Base-by-base conservation (phyloP, 2,888 invertebrate species). In the Cryptus viduatorius region DNA sequence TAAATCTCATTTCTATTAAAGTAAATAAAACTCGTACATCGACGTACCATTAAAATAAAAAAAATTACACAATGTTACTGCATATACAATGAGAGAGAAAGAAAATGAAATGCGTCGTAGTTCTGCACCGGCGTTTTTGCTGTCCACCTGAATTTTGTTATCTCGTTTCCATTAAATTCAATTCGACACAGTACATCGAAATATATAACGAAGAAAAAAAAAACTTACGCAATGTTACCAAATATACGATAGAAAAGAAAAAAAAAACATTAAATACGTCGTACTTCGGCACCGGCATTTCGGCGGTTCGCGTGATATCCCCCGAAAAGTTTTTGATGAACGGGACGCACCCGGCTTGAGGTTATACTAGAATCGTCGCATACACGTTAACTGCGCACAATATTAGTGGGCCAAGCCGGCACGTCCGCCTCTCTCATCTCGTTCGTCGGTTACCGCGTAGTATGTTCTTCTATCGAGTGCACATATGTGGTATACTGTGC, bases 321-420 rank as follows among this genome's bases (percentile, higher is more conserved):
- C 71, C 46, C 31, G 19, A 48, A 61, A 64, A 37, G 53, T 68
- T 61, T 61, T 73, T 78, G 24, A 69, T 69, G 48, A 64, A 64
- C 56, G 69, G 37, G 37, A 37, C 24, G 37, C 29, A 24, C 29
- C 31, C 10, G 16, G 14, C 61, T 42, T 59, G 77, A n/a, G 16
- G 59, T 50, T 24, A 56, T 44, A 75, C 24, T 10, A 64, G 48
- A 78, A 78, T 65, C 79, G 79, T 76, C 75, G n/a, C 72, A 61
- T 16, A 16, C 24, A 68, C 61, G 68, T 24, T 81, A 79, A 81
- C 81, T 81, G 78, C 78, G 84, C 78, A 81, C 44, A 68, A 84
- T 64, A 61, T 81, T 79, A 12, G 37, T 71, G 71, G 75, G 10
- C n/a, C 50, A 48, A 19, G 14, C 48, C 75, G 46, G 42, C 78